Conservation (phyloP, 1,140 invertebrate species). For the Lerema accius region DNA sequence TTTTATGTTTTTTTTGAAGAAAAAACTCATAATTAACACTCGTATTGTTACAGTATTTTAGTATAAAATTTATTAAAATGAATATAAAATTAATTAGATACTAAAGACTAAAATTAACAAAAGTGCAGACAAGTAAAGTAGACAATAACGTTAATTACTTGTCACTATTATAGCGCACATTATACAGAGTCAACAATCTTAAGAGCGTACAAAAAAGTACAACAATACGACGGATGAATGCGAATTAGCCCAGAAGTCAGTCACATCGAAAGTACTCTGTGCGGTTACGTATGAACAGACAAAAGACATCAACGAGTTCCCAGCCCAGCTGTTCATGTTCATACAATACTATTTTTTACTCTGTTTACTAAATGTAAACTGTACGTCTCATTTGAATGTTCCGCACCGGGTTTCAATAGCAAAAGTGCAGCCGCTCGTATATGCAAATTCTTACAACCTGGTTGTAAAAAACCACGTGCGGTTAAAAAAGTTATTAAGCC, state of each 20-base stretch:
- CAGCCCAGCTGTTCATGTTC: constrained; percentile 19
- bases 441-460: constrained; percentile 29
- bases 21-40: no score
- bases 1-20: no score
- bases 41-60: no score
- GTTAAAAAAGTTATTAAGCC: constrained; percentile 31
- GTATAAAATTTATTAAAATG: no score
- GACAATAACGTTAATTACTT: no score
- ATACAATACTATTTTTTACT: constrained; percentile 19
- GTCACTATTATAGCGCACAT: no score
- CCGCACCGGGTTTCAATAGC: constrained; percentile 20
- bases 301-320: constrained; percentile 43
- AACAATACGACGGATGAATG: constrained; percentile 10
- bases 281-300: constrained; percentile 7
- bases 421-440: constrained; percentile 22
- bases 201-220: background rate
- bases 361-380: constrained; percentile 28
- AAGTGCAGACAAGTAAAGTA: no score
- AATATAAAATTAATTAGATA: no score
- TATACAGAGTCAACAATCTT: background rate
- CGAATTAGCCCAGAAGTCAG: constrained; percentile 9
- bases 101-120: no score
- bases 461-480: constrained; percentile 20
- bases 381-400: constrained; percentile 32
- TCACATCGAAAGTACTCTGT: constrained; percentile 1